A percentile compares a stretch with the other conserved stretches of the same genome.
Conservation (phyloP, 1,140 invertebrate species). For the Papilio helenus region DNA sequence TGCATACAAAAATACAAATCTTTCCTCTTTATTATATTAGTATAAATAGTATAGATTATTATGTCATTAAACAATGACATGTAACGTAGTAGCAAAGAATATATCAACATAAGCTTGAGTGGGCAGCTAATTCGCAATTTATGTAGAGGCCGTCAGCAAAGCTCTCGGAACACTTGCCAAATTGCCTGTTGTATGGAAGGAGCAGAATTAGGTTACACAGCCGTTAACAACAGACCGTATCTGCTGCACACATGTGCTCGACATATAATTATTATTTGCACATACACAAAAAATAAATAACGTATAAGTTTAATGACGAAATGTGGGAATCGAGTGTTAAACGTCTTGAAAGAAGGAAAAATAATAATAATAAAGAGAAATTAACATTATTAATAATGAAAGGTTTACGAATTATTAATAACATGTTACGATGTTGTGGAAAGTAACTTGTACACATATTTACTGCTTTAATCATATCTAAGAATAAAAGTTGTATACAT, state of each 20-base stretch:
- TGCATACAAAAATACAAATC: too few species aligned
- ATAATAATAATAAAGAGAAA: too few species aligned
- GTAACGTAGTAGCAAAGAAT: neutral
- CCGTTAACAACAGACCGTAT: slow-evolving; percentile 24
- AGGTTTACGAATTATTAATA: too few species aligned
- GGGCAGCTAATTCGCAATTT: slow-evolving; percentile 13
- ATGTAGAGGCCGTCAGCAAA: slow-evolving; percentile 18
- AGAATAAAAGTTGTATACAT: too few species aligned
- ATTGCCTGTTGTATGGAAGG: slow-evolving; percentile 11
- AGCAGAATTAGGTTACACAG: slow-evolving; percentile 20
- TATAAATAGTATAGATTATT: too few species aligned
- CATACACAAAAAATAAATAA: neutral
- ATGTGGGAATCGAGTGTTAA: neutral
- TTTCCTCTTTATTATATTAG: too few species aligned
- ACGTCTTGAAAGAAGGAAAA: neutral
- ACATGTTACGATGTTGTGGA: too few species aligned
- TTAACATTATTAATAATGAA: too few species aligned
- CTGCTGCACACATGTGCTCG: slow-evolving; percentile 18
- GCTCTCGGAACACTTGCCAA: slow-evolving; percentile 19
- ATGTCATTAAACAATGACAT: neutral
- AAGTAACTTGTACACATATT: too few species aligned
- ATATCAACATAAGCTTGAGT: neutral
- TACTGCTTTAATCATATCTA: too few species aligned
- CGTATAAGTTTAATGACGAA: neutral
- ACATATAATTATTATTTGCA: neutral